These are phyloP conservation scores for Diaprepes abbreviatus DNA, from an alignment of 2,888 invertebrate genomes.

Conservation along the genomic window DNA sequence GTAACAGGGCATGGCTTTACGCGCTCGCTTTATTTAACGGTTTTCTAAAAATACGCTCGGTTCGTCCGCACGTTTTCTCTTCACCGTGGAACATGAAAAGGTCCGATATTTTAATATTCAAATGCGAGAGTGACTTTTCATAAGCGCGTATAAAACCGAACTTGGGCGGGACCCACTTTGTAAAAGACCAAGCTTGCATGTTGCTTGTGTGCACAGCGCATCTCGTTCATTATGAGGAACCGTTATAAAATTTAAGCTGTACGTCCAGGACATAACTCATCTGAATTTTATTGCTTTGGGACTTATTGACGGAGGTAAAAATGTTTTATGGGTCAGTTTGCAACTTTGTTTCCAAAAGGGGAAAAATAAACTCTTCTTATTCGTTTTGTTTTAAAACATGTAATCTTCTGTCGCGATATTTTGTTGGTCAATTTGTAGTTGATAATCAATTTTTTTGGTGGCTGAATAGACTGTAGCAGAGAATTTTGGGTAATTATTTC, in stretches of 20 bases:
- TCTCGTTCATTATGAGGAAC: conserved; percentile 10
- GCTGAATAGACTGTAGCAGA: too few relatives aligned
- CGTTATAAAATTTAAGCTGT: conserved; percentile 7
- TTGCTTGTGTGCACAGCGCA: conserved; percentile 3
- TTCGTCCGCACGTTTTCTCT: neutral
- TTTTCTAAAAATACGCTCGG: neutral
- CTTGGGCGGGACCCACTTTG: conserved; percentile 2
- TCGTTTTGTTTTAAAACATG: too few relatives aligned
- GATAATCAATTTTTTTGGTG: too few relatives aligned
- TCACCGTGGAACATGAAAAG: neutral
- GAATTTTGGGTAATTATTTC: too few relatives aligned
- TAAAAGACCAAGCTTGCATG: neutral
- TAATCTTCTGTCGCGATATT: too few relatives aligned
- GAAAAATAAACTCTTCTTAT: too few relatives aligned
- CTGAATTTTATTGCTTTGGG: neutral
- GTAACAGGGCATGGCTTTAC: conserved; percentile 17
- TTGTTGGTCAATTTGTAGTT: too few relatives aligned
- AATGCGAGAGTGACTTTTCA: neutral
- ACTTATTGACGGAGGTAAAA: neutral
- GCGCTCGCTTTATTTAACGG: neutral
- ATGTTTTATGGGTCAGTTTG: neutral
- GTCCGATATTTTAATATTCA: neutral
- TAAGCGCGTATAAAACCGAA: neutral
- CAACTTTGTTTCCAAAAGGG: too few relatives aligned
- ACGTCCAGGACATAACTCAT: neutral